These are phyloP conservation scores for Morus bassanus DNA, from an alignment of 2,797 vertebrate species.

Conservation along the genomic window DNA sequence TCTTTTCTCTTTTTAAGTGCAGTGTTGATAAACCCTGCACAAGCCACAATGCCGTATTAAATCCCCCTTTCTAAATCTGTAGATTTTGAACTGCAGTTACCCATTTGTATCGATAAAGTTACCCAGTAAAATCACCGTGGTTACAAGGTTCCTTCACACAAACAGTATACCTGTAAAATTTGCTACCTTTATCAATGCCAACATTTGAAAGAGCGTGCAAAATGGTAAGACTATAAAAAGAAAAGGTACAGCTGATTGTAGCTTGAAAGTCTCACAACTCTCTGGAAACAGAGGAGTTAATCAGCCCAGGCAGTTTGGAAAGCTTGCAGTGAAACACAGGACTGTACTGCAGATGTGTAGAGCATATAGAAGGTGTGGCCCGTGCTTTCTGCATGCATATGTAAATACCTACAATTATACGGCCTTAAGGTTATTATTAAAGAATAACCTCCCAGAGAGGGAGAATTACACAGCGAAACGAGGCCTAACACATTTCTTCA, in stretches of 20 bases:
- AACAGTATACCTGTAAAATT: not conserved
- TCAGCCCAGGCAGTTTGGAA: not conserved
- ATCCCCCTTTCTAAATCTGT: not conserved
- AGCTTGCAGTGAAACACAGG: conserved; percentile 16
- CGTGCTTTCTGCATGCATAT: conserved; percentile 42
- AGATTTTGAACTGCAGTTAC: not conserved
- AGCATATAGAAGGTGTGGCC: conserved; percentile 54
- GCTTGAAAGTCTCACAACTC: not conserved
- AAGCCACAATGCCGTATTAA: not conserved
- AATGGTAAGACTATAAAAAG: not conserved
- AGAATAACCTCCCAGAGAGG: not conserved
- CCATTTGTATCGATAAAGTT: not conserved
- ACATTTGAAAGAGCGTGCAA: not conserved
- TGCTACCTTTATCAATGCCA: not conserved
- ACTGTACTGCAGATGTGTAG: conserved; percentile 55
- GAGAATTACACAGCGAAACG: not conserved
- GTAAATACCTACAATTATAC: conserved; percentile 40
- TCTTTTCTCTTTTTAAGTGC: not conserved
- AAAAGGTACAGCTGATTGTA: not conserved
- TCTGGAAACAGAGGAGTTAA: conserved; percentile 69
- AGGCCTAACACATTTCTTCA: conserved; percentile 25
- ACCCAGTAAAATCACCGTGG: not conserved
- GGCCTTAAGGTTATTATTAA: conserved; percentile 19
- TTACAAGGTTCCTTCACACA: not conserved
- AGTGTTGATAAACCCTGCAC: not conserved